Evolutionary conservation across 2,113 vertebrate species (phyloP).

Genomic region (Ascaphus truei): DNA sequence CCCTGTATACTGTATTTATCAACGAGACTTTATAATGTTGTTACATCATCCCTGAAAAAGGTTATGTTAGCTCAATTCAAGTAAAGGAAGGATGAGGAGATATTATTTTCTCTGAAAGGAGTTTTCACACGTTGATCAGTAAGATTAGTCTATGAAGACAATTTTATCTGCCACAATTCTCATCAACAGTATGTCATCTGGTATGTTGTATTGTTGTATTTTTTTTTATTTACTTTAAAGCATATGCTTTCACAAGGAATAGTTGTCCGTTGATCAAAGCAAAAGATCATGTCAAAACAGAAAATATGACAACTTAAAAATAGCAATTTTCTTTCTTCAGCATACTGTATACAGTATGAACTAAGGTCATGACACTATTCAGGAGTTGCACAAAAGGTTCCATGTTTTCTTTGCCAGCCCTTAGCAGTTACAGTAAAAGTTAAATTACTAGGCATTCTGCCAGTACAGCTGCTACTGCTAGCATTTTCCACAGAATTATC

Average conservation of each 20-base stretch:
- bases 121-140: not conserved
- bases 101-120: not conserved
- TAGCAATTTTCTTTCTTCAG: too few species aligned
- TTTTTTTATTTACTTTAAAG: not conserved
- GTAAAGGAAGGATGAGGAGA: not conserved
- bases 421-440: constrained; percentile 16
- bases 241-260: not conserved
- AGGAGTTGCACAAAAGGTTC: constrained; percentile 11
- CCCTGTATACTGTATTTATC: too few species aligned
- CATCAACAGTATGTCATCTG: not conserved
- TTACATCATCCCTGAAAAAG: too few species aligned
- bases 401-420: constrained; percentile 3
- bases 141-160: not conserved
- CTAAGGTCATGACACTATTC: not conserved
- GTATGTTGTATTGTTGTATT: not conserved
- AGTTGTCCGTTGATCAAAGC: not conserved
- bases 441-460: constrained; percentile 4
- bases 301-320: not conserved
- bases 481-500: not conserved
- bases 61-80: not conserved
- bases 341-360: not conserved
- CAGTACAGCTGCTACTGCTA: constrained; percentile 10
- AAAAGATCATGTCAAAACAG: not conserved
- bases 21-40: not conserved
- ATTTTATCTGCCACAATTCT: not conserved